phyloP scores from a whole-genome alignment of 2,113 vertebrate genomes.

The Amblyornis subalaris region DNA sequence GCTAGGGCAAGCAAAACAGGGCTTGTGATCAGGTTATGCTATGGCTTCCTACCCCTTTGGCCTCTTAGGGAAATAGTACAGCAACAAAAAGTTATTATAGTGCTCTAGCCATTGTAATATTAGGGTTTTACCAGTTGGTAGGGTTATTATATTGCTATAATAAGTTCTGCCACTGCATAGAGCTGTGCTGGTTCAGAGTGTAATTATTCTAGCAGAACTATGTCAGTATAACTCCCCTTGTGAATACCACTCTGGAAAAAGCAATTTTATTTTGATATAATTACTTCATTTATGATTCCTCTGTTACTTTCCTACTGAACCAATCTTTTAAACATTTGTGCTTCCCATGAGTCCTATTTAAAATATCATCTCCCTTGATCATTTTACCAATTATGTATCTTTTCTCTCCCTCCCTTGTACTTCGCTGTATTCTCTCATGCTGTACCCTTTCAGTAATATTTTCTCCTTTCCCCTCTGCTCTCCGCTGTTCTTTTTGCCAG shows the following conservation, averaged over 20 bases:
- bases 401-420: background rate
- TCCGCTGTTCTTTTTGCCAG: background rate
- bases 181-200: slow-evolving; percentile 33
- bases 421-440: background rate
- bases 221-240: slow-evolving; percentile 19
- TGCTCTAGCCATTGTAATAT: background rate
- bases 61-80: background rate
- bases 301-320: slow-evolving; percentile 32
- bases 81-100: slow-evolving; percentile 19
- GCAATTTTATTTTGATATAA: slow-evolving; percentile 50
- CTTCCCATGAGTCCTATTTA: slow-evolving; percentile 34
- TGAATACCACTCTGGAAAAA: slow-evolving; percentile 27
- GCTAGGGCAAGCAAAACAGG: background rate
- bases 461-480: background rate
- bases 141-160: slow-evolving; percentile 34
- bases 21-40: background rate
- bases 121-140: slow-evolving; percentile 21
- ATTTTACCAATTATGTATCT: slow-evolving; percentile 33
- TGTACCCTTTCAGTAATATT: background rate
- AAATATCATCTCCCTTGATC: slow-evolving; percentile 43
- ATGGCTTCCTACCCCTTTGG: background rate
- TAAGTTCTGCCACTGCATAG: slow-evolving; percentile 29
- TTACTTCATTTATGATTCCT: slow-evolving; percentile 56
- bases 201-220: slow-evolving; percentile 31
- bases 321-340: slow-evolving; percentile 43